phyloP scores from a whole-genome alignment of 2,113 vertebrate species.

The Lagopus muta region DNA sequence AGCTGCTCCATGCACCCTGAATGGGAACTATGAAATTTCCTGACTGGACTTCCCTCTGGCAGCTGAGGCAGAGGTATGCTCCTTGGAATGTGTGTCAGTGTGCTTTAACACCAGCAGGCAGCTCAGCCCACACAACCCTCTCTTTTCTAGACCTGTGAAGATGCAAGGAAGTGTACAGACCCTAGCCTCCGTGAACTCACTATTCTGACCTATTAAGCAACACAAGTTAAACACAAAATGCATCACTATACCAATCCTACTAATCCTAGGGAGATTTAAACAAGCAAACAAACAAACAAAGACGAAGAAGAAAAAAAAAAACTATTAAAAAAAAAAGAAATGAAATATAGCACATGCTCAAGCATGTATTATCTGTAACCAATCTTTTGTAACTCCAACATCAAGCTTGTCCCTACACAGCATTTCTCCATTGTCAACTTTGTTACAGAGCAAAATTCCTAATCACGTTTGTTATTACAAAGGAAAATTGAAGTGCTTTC shows the following conservation, averaged over 20 bases:
- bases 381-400: background rate
- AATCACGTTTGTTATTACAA: background rate
- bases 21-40: background rate
- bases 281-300: background rate
- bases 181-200: rapidly evolving
- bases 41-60: background rate
- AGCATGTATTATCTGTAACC: background rate
- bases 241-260: background rate
- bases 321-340: background rate
- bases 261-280: background rate
- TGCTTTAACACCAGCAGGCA: background rate
- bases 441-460: background rate
- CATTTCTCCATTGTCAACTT: background rate
- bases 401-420: background rate
- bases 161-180: background rate
- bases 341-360: background rate
- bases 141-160: background rate
- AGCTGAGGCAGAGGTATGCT: background rate
- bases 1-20: background rate
- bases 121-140: background rate
- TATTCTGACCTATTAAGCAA: background rate
- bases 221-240: background rate
- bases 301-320: background rate
- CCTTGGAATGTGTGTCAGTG: background rate
- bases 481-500: background rate